phyloP scores from a whole-genome alignment of 2,113 vertebrate species.

The Salvelinus alpinus region DNA sequence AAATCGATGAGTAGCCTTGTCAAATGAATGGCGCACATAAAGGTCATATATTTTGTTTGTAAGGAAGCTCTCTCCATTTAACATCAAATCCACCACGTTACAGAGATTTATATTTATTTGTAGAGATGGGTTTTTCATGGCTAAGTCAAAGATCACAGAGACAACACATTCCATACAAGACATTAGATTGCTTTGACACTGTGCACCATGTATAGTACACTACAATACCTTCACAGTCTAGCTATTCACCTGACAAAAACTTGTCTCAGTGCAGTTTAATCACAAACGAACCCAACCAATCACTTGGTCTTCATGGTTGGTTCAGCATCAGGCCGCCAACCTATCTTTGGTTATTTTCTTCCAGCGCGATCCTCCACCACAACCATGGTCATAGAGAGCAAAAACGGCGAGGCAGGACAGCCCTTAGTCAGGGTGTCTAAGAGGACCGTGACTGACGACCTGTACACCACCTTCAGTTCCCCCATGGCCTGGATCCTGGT shows the following conservation, averaged over 20 bases:
- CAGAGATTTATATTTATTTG: too few relatives aligned
- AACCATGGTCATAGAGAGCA: conserved; percentile 86
- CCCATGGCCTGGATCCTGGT: conserved; percentile 95
- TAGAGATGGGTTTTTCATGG: too few relatives aligned
- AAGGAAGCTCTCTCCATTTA: not conserved
- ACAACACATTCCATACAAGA: too few relatives aligned
- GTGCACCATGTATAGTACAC: too few relatives aligned
- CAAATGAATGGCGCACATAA: conserved; percentile 24
- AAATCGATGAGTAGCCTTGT: conserved; percentile 34
- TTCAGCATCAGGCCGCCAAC: not conserved
- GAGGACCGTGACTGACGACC: conserved; percentile 83
- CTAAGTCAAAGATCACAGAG: too few relatives aligned
- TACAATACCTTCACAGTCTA: too few relatives aligned
- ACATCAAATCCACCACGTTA: not conserved
- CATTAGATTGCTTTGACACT: too few relatives aligned
- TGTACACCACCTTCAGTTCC: conserved; percentile 90
- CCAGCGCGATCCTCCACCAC: conserved; percentile 79
- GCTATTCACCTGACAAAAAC: too few relatives aligned
- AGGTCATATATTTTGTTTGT: conserved; percentile 21
- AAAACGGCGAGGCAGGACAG: conserved; percentile 75
- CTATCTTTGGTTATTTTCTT: not conserved
- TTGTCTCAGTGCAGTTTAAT: too few relatives aligned
- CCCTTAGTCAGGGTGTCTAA: conserved; percentile 69
- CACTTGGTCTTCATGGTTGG: not conserved
- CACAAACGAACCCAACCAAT: too few relatives aligned